Evolutionary conservation across 2,888 invertebrate species (phyloP).

Genomic region (Lithosia quadra): DNA sequence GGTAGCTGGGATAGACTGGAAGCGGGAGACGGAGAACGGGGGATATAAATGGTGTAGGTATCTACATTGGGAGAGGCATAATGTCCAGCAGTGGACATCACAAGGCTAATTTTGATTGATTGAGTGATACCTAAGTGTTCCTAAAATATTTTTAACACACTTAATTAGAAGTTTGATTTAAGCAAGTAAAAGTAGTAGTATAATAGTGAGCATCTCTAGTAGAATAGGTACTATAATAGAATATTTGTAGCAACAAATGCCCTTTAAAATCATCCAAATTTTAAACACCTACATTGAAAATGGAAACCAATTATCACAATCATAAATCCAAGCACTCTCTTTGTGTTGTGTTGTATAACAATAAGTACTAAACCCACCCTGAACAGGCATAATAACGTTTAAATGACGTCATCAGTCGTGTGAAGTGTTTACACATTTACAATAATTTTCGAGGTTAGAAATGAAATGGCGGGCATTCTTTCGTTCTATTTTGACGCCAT

Average conservation of each 20-base stretch:
- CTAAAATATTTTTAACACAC: no score
- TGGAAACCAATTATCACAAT: conserved; percentile 16
- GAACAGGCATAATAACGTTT: conserved; percentile 15
- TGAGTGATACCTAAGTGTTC: no score
- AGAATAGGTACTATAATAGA: no score
- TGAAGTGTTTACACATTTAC: conserved; percentile 60
- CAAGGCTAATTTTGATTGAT: no score
- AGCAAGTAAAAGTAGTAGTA: no score
- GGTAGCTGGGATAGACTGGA: no score
- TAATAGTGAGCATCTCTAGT: no score
- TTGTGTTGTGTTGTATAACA: conserved; percentile 15
- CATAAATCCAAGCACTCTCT: conserved; percentile 13
- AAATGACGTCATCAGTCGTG: conserved; percentile 38
- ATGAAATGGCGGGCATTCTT: conserved; percentile 83
- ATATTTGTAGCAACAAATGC: not conserved
- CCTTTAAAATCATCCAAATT: not conserved
- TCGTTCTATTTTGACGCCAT: conserved; percentile 85
- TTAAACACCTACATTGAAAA: not conserved
- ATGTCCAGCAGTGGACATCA: no score
- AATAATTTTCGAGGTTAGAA: conserved; percentile 82
- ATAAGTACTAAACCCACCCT: conserved; percentile 18
- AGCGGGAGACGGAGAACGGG: no score
- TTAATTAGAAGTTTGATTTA: no score
- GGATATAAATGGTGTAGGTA: no score
- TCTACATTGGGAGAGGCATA: no score